Evolutionary conservation across 2,888 invertebrate genomes (phyloP).

Genomic region (Nephrotoma appendiculata): DNA sequence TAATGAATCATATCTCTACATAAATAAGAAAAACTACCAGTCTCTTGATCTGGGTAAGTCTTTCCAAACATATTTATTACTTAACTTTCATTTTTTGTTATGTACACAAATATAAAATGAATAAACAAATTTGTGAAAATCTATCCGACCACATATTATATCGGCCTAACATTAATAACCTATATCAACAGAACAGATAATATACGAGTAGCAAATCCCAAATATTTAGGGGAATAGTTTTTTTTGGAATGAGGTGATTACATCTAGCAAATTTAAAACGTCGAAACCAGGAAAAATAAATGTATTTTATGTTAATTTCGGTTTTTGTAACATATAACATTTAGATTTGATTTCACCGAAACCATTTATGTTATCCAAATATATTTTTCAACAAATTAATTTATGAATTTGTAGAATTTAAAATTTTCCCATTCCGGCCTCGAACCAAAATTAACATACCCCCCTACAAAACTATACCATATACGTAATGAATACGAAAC

Average conservation of each 20-base stretch:
- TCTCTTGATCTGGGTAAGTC: neutral
- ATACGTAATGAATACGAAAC: neutral
- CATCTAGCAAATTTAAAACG: neutral
- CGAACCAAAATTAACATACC: neutral
- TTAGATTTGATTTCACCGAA: neutral
- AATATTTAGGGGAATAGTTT: neutral
- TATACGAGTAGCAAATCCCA: neutral
- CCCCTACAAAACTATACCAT: neutral
- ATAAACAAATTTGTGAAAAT: neutral
- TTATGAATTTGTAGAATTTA: neutral
- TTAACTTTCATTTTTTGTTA: neutral
- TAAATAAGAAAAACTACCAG: neutral
- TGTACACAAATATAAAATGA: neutral
- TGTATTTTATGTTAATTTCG: neutral
- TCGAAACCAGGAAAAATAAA: neutral
- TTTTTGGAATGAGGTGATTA: neutral
- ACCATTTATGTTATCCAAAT: neutral
- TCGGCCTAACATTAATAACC: neutral
- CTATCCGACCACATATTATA: neutral
- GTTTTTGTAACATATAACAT: neutral
- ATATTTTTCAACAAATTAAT: neutral
- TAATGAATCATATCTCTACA: neutral
- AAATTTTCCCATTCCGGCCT: neutral
- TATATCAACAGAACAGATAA: neutral
- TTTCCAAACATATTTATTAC: neutral